These are phyloP conservation scores for Bovichtus variegatus DNA, from an alignment of 2,797 vertebrate genomes.

Conservation along the genomic window DNA sequence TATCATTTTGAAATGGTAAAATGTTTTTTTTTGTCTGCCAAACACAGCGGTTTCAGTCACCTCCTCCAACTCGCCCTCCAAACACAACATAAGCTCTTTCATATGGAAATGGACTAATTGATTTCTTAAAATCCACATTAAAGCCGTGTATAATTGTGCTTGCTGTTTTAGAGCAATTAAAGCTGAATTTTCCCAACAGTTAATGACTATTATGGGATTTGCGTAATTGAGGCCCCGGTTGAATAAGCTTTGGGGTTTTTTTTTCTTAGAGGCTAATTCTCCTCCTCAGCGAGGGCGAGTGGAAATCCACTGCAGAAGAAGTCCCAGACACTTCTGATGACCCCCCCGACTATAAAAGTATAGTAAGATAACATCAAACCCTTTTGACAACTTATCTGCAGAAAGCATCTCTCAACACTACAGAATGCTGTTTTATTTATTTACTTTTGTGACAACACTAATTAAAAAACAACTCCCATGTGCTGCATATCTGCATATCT, in stretches of 20 bases:
- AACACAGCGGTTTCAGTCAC: constrained; percentile 15
- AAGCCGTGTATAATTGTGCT: constrained; percentile 77
- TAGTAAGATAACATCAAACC: neutral
- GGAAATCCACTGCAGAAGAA: constrained; percentile 5
- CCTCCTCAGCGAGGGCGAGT: constrained; percentile 16
- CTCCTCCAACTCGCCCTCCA: constrained; percentile 54
- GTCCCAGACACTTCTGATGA: neutral
- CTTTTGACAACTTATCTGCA: neutral
- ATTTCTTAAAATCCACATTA: constrained; percentile 80
- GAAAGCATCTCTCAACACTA: too few relatives aligned
- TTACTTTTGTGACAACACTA: neutral
- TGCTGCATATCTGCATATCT: too few relatives aligned
- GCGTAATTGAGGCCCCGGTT: constrained; percentile 79
- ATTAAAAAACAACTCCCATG: neutral
- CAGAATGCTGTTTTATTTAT: neutral
- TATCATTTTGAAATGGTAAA: neutral
- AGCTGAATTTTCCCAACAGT: constrained; percentile 77
- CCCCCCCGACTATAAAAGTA: neutral
- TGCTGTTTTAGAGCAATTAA: constrained; percentile 82
- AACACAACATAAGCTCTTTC: constrained; percentile 67
- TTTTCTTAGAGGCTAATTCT: constrained; percentile 47
- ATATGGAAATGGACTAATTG: constrained; percentile 78
- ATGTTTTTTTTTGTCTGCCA: neutral
- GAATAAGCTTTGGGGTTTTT: constrained; percentile 60
- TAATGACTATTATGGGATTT: constrained; percentile 83